A percentile compares a stretch with the other conserved stretches of the same genome.
Evolutionary conservation across 2,113 vertebrate species (phyloP).

Genomic region (Cinclus cinclus): DNA sequence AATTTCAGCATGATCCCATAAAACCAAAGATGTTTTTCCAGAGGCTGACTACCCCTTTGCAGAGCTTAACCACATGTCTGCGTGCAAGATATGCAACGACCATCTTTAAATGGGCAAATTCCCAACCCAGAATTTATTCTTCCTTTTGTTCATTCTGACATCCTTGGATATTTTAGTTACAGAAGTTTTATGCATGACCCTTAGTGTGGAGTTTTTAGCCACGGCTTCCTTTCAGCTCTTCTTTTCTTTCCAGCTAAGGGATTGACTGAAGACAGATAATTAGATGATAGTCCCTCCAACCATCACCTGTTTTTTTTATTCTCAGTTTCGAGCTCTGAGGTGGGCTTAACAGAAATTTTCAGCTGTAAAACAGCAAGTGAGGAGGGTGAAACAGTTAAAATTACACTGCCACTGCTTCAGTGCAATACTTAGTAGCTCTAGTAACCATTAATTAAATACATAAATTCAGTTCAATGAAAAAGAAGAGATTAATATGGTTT

Average conservation of each 20-base stretch:
- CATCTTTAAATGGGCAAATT: neutral
- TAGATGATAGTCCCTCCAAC: neutral
- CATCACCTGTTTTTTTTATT: neutral
- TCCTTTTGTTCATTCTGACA: neutral
- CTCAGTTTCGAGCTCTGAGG: neutral
- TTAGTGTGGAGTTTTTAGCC: neutral
- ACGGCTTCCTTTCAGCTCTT: neutral
- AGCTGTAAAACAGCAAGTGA: neutral
- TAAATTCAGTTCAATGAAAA: neutral
- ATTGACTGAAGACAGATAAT: neutral
- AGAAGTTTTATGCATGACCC: neutral
- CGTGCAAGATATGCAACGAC: neutral
- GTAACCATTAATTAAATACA: conserved; percentile 37
- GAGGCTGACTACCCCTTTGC: neutral
- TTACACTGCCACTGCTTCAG: neutral
- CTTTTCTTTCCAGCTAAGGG: neutral
- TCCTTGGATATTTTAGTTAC: neutral
- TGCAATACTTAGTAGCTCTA: neutral
- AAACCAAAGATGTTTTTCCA: neutral
- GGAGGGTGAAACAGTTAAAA: neutral
- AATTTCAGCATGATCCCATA: neutral
- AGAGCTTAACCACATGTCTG: neutral
- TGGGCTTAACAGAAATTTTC: neutral
- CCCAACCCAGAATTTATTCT: neutral
- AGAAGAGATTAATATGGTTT: conserved; percentile 46